Evolutionary conservation across 2,797 vertebrate genomes (phyloP).

Genomic region (Hydrophis major): DNA sequence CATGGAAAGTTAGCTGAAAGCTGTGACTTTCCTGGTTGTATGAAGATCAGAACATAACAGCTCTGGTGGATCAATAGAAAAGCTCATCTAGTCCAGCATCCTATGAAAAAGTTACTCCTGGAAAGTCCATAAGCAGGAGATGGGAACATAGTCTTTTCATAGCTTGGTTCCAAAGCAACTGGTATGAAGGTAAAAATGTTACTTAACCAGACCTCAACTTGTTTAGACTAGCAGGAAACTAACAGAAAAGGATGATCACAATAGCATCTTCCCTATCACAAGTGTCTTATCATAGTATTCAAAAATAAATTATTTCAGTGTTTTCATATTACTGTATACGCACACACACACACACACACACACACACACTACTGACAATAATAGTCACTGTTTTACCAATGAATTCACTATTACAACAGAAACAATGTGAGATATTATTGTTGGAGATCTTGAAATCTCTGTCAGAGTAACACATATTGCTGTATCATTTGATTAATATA

Average conservation of each 20-base stretch:
- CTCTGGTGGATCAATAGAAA: neutral
- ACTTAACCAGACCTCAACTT: neutral
- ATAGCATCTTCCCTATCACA: neutral
- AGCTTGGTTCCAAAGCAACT: neutral
- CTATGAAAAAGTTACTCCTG: neutral
- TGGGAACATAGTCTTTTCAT: neutral
- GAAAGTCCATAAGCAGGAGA: neutral
- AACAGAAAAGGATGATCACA: neutral
- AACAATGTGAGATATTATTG: neutral
- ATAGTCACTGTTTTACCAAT: neutral
- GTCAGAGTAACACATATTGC: neutral
- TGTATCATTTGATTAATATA: neutral
- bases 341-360: too few relatives aligned
- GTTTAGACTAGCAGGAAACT: neutral
- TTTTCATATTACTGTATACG: neutral
- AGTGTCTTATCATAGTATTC: neutral
- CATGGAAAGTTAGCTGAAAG: neutral
- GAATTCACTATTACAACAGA: neutral
- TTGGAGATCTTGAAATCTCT: neutral
- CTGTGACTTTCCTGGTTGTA: neutral
- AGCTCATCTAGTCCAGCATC: neutral
- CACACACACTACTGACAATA: too few relatives aligned
- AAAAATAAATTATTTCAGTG: neutral
- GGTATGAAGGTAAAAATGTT: neutral
- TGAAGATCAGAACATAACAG: neutral